These are phyloP conservation scores for Rhinoderma darwinii DNA, from an alignment of 2,113 vertebrate species.

Conservation along the genomic window DNA sequence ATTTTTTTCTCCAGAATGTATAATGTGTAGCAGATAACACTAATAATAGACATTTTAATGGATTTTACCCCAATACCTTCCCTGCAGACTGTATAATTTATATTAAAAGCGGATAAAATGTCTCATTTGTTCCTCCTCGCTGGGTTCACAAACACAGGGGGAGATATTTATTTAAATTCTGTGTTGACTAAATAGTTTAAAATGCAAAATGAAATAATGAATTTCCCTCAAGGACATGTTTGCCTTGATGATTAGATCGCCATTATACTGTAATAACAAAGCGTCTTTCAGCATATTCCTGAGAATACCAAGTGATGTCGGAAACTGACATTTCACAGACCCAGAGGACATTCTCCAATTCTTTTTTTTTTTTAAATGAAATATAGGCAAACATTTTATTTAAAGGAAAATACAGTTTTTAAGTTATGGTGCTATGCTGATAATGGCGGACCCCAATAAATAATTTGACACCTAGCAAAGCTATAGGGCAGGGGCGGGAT, in stretches of 20 bases:
- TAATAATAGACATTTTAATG: neutral
- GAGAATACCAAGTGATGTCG: neutral
- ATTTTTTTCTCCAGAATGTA: neutral
- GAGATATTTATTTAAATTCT: neutral
- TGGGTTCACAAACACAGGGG: neutral
- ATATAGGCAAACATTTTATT: neutral
- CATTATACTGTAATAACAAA: neutral
- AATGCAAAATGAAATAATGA: slow-evolving; percentile 25
- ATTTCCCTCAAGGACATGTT: slow-evolving; percentile 14
- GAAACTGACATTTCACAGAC: neutral
- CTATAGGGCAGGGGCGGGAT: too few relatives aligned
- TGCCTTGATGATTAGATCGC: slow-evolving; percentile 6
- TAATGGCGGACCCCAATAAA: too few relatives aligned
- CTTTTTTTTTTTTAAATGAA: neutral
- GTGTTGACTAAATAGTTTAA: neutral
- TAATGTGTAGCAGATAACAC: neutral
- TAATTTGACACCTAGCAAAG: too few relatives aligned
- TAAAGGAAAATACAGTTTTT: neutral
- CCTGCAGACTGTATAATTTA: neutral
- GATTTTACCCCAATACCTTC: neutral
- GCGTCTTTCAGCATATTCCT: neutral
- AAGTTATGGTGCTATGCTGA: too few relatives aligned
- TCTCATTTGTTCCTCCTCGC: slow-evolving; percentile 53
- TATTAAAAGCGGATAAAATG: neutral
- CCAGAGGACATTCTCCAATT: neutral